Base-by-base conservation (phyloP, 2,797 vertebrate species). In the Margarornis squamiger region DNA sequence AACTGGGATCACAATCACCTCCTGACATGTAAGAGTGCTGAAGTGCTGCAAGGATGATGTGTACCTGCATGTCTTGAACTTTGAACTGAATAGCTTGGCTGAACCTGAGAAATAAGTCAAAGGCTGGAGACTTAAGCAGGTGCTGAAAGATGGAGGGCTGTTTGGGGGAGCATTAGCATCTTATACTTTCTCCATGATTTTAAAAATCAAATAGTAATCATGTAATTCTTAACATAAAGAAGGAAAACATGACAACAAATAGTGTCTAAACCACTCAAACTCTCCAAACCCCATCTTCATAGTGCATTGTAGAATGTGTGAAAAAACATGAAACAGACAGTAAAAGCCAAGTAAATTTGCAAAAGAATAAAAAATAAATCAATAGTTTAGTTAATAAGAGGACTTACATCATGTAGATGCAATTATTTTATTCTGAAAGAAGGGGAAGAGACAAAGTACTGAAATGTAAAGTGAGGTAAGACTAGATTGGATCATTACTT, bases 251-350 rank as follows among this genome's bases (percentile, higher is more conserved):
- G 32, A 46, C 19, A 57, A 51, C 6, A 68, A 24, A 27, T 36
- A 70, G 9, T 6, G 16, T 52, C 45, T 86, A 63, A 55, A 90
- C 26, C 7, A 2, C 59, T 77, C 63, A 80, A 77, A 5, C 11
- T 74, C 7, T 68, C 24, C 26, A 71, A 22, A 39, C 3, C 0
- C 7, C 12, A 21, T 18, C 19, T 68, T 51, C 0, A 0, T 19
- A 38, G 46, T 43, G 26, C 2, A 7, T 1, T 1, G 23, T 8
- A 61, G 54, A 81, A 75, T 24, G 24, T 18, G 13, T 46, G 66
- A n/a, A 59, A 80, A 86, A 93, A 51, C 5, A 3, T 61, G 38
- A 77, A 86, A 63, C 14, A 74, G 16, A 51, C 12, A 43, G 18
- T 2, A 41, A 67, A 5, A 24, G 8, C 11, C 20, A 55, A 90